Conservation (phyloP, 1,140 invertebrate genomes). For the Leguminivora glycinivorella region DNA sequence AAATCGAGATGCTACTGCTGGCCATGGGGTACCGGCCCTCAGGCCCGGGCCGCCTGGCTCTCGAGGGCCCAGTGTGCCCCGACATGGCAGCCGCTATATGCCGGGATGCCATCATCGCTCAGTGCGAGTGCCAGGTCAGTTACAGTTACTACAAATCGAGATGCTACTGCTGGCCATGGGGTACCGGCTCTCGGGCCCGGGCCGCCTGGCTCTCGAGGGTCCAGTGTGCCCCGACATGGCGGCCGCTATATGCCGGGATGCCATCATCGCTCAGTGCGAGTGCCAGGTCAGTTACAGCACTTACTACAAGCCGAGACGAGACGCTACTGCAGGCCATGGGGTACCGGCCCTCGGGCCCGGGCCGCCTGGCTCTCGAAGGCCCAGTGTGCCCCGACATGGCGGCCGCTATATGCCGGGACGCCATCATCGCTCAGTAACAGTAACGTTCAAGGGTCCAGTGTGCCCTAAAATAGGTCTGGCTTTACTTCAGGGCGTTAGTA, state of each 20-base stretch:
- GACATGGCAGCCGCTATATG: slow-evolving; percentile 89
- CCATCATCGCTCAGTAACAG: too few relatives aligned
- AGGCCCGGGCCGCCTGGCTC: slow-evolving; percentile 77
- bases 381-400: too few relatives aligned
- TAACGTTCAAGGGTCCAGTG: slow-evolving; percentile 84
- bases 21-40: slow-evolving; percentile 89
- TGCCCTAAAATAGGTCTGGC: slow-evolving; percentile 90
- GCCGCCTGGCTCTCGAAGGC: too few relatives aligned
- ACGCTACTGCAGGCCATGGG: too few relatives aligned
- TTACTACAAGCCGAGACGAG: slow-evolving; percentile 74
- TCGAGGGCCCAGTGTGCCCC: slow-evolving; percentile 88
- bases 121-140: slow-evolving; percentile 90
- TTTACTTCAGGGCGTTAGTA: too few relatives aligned
- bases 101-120: slow-evolving; percentile 91
- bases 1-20: slow-evolving; percentile 83
- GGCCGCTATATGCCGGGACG: too few relatives aligned
- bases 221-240: slow-evolving; percentile 90
- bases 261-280: slow-evolving; percentile 92
- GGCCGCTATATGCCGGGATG: slow-evolving; percentile 88
- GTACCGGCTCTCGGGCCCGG: slow-evolving; percentile 82
- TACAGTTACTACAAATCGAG: slow-evolving; percentile 68
- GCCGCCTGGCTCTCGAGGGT: slow-evolving; percentile 82
- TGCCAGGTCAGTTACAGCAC: slow-evolving; percentile 90
- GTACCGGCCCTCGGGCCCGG: too few relatives aligned
- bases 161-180: slow-evolving; percentile 90